phyloP scores from a whole-genome alignment of 2,113 vertebrate species.

The Sterna hirundo region DNA sequence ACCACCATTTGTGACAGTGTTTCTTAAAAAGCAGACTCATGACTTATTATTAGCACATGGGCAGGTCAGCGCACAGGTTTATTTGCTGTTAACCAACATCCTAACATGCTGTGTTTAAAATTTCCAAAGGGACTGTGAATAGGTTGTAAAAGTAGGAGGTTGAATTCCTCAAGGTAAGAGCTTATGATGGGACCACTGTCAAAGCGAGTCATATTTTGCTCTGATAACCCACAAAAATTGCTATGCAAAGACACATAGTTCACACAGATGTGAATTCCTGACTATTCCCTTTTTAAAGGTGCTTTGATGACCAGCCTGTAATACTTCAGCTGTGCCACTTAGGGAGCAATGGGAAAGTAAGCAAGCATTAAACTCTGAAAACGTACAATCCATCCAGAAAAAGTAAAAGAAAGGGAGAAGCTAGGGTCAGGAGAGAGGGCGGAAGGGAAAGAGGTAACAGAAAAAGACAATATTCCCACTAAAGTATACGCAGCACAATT shows the following conservation, averaged over 20 bases:
- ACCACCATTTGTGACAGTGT: slow-evolving; percentile 56
- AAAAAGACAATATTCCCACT: neutral
- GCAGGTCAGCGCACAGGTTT: slow-evolving; percentile 53
- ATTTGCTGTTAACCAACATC: slow-evolving; percentile 61
- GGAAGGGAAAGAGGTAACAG: neutral
- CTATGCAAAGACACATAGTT: neutral
- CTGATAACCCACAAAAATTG: neutral
- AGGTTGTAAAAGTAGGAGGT: slow-evolving; percentile 28
- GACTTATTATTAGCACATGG: slow-evolving; percentile 68
- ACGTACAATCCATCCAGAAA: neutral
- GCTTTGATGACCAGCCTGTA: neutral
- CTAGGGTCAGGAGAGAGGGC: neutral
- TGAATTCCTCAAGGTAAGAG: slow-evolving; percentile 52
- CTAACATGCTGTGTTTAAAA: slow-evolving; percentile 39
- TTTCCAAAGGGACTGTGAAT: slow-evolving; percentile 52
- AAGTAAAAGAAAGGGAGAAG: neutral
- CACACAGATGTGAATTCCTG: neutral
- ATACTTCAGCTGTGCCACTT: neutral
- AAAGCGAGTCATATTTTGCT: slow-evolving; percentile 7
- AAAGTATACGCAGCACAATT: neutral
- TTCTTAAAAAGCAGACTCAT: slow-evolving; percentile 57
- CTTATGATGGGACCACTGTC: slow-evolving; percentile 31
- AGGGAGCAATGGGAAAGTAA: neutral
- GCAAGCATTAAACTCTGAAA: neutral
- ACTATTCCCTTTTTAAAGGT: neutral